Evolutionary conservation across 2,797 vertebrate species (phyloP).

Genomic region (Cheirogaleus major): DNA sequence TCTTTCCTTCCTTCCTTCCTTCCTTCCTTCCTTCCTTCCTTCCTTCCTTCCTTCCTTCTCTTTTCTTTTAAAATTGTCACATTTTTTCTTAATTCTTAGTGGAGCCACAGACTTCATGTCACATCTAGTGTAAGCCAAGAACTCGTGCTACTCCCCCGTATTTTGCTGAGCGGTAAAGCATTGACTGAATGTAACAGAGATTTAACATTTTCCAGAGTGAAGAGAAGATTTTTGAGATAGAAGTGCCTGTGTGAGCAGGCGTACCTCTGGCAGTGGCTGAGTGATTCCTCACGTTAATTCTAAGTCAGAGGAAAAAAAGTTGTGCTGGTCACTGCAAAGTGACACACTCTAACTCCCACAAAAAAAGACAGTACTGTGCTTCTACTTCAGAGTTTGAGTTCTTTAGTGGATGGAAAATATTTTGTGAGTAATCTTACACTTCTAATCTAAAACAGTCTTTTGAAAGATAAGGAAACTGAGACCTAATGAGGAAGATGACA

Average conservation of each 20-base stretch:
- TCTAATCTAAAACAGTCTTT: background rate
- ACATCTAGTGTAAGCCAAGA: background rate
- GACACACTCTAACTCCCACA: background rate
- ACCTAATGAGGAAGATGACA: background rate
- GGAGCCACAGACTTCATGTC: background rate
- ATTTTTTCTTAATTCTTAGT: background rate
- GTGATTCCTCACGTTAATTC: background rate
- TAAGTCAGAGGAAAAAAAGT: no score
- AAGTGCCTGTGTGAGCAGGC: no score
- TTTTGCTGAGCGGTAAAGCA: background rate
- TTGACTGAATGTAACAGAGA: background rate
- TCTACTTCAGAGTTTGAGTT: background rate
- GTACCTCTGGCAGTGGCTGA: accelerated
- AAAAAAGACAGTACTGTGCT: background rate
- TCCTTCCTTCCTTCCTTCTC: no score
- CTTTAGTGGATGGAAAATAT: background rate
- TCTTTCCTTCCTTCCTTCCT: no score
- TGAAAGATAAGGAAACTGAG: background rate
- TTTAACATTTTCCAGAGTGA: background rate
- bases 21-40: no score
- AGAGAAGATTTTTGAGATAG: background rate
- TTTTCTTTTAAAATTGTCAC: background rate
- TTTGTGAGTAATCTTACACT: background rate
- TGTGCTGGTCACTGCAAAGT: background rate
- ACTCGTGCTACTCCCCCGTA: no score